Base-by-base conservation (phyloP, 2,888 invertebrate genomes). In the Endotricha flammealis region DNA sequence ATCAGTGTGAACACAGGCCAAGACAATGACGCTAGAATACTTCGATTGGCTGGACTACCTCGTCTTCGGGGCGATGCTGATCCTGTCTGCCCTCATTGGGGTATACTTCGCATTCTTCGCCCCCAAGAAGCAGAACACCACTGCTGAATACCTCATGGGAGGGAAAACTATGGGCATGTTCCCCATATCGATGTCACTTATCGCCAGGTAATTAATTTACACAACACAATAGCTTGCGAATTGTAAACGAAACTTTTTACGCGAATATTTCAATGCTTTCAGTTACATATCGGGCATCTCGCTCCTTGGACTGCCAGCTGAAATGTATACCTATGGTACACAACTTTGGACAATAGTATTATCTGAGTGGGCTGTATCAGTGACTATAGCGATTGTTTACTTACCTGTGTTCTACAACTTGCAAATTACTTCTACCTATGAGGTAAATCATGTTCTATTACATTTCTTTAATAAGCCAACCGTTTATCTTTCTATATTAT, bases 121-220 rank as follows among this genome's bases (percentile, higher is more conserved):
- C 1, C 83, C 86, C 44, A 88, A 89, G 56, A 92, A 91, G 54
- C 90, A 91, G 49, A 90, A 92, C 56, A 92, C 92, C 0, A 91
- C 92, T 0, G 72, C 88, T 11, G 92, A 93, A 54, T 93, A 93
- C 53, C 82, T 93, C 37, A 90, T 93, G 87, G 93, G 93, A 4
- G 92, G 93, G 12, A 92, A 92, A 59, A 91, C 89, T 6, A 92
- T 93, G 92, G 91, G 92, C n/a, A 90, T 93, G 51, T 91, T 93
- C 52, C 93, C 93, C 0, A 92, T 93, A 59, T 92, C 93, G 33
- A 92, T 93, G 91, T 93, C 92, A 8, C 74, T 93, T 39, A 91
- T 93, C 48, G 92, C 93, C 55, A 92, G 92, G 92, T 92, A 88
- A n/a, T 75, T n/a, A n/a, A n/a, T n/a, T n/a, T n/a, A n/a, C n/a